phyloP scores from a whole-genome alignment of 2,888 invertebrate genomes.

The Heptascelio sp. region DNA sequence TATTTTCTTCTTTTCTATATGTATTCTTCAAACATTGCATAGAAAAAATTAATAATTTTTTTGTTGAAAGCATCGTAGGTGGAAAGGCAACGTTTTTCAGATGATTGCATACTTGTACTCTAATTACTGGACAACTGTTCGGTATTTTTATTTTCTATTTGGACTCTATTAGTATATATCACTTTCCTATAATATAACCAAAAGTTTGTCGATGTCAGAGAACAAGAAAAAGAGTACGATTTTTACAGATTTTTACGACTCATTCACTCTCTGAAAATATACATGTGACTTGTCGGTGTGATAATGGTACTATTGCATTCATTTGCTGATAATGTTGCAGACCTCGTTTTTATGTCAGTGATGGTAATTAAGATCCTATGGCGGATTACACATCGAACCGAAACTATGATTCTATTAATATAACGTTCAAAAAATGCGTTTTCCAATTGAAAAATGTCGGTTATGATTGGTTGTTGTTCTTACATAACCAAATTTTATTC shows the following conservation, averaged over 20 bases:
- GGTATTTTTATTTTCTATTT: neutral
- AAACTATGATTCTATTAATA: too few relatives aligned
- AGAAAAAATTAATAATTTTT: too few relatives aligned
- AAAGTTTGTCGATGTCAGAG: constrained; percentile 57
- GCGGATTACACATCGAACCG: too few relatives aligned
- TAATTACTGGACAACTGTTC: constrained; percentile 18
- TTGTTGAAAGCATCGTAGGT: constrained; percentile 24
- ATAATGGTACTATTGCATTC: constrained; percentile 66
- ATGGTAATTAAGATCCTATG: constrained; percentile 59
- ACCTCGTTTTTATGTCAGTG: constrained; percentile 59
- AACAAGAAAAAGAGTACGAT: constrained; percentile 44
- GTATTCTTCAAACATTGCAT: constrained; percentile 50
- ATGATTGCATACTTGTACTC: neutral
- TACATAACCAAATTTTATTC: too few relatives aligned
- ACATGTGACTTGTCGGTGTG: constrained; percentile 69
- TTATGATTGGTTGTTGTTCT: too few relatives aligned
- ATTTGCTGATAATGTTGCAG: constrained; percentile 61
- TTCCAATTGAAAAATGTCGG: too few relatives aligned
- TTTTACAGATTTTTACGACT: constrained; percentile 67
- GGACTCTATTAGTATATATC: constrained; percentile 58
- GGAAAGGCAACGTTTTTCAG: constrained; percentile 12
- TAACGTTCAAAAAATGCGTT: too few relatives aligned
- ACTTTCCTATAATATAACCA: constrained; percentile 61
- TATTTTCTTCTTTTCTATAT: neutral
- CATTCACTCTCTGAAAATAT: constrained; percentile 62